Evolutionary conservation across 30 jellyfish, hydroid and myxozoan species (phyloP).

Genomic region (Hydractinia symbiolongicarpus): DNA sequence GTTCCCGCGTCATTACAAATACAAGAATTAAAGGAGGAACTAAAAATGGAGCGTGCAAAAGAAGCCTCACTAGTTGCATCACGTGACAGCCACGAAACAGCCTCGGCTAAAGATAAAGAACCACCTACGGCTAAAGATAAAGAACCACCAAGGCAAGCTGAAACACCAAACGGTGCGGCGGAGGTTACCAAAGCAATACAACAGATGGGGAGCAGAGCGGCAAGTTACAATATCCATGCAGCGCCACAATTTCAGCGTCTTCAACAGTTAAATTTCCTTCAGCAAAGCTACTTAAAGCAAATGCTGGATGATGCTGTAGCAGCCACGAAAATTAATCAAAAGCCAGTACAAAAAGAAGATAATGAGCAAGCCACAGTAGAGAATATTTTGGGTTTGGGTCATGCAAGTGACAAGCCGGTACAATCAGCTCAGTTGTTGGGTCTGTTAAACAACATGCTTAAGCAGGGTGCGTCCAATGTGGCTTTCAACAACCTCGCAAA

Average conservation of each 20-base stretch:
- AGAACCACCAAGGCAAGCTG: not conserved
- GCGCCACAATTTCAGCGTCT: not conserved
- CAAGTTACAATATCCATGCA: not conserved
- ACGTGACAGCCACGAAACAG: constrained; percentile 13
- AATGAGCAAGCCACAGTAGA: constrained; percentile 2
- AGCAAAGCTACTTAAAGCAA: constrained; percentile 2
- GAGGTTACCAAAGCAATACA: constrained; percentile 3
- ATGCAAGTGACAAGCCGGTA: not conserved
- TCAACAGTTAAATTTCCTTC: constrained; percentile 10
- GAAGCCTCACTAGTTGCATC: constrained; percentile 4
- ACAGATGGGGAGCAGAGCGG: not conserved
- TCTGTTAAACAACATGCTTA: constrained; percentile 15
- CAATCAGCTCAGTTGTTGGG: not conserved
- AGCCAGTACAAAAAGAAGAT: not conserved
- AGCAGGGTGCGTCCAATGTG: constrained; percentile 14
- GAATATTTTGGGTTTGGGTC: constrained; percentile 1
- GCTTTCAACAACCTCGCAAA: not conserved
- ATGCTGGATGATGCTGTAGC: constrained; percentile 16
- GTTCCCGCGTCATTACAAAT: constrained; percentile 32
- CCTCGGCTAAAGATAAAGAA: constrained; percentile 3
- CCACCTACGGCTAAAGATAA: not conserved
- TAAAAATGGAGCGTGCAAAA: constrained; percentile 15
- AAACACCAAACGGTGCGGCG: constrained; percentile 7
- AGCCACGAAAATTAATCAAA: not conserved
- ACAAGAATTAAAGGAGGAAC: constrained; percentile 11